Conservation (phyloP, 1,140 invertebrate genomes). For the Mactra quadrangularis region DNA sequence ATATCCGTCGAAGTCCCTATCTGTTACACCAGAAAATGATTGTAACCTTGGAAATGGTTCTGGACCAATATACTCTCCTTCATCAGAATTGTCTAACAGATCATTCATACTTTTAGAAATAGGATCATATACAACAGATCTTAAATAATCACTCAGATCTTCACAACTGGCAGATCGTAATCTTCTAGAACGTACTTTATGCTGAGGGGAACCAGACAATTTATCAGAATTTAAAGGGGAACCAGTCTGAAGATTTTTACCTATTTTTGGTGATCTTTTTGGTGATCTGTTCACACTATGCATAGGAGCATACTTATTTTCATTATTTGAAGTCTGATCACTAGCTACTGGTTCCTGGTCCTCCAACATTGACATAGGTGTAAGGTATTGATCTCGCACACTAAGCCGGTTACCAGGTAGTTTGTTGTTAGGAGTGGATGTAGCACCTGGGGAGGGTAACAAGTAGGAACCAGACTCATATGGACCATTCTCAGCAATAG, state of each 20-base stretch:
- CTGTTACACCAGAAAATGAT: slow-evolving; percentile 69
- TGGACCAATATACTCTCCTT: slow-evolving; percentile 58
- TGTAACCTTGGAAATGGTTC: slow-evolving; percentile 75
- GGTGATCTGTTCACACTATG: slow-evolving; percentile 50
- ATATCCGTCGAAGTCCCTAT: slow-evolving; percentile 39
- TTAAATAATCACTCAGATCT: slow-evolving; percentile 75
- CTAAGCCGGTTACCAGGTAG: neutral
- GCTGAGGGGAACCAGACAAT: slow-evolving; percentile 42
- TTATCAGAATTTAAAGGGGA: slow-evolving; percentile 29
- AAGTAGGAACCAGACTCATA: slow-evolving; percentile 47
- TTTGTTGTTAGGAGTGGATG: slow-evolving; percentile 32
- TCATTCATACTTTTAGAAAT: slow-evolving; percentile 61
- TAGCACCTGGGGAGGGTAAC: slow-evolving; percentile 15
- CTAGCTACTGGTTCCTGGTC: neutral
- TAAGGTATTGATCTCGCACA: slow-evolving; percentile 33
- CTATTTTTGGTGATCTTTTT: slow-evolving; percentile 33
- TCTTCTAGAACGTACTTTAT: slow-evolving; percentile 60
- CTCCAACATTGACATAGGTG: slow-evolving; percentile 27
- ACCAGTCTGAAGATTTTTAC: too few relatives aligned
- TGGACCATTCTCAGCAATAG: slow-evolving; percentile 48
- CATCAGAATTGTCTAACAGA: slow-evolving; percentile 40
- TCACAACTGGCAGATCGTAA: slow-evolving; percentile 79
- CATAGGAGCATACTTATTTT: slow-evolving; percentile 33
- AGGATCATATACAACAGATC: slow-evolving; percentile 58
- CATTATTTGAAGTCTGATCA: neutral